phyloP scores from a whole-genome alignment of 2,113 vertebrate genomes.

The Regulus satrapa region DNA sequence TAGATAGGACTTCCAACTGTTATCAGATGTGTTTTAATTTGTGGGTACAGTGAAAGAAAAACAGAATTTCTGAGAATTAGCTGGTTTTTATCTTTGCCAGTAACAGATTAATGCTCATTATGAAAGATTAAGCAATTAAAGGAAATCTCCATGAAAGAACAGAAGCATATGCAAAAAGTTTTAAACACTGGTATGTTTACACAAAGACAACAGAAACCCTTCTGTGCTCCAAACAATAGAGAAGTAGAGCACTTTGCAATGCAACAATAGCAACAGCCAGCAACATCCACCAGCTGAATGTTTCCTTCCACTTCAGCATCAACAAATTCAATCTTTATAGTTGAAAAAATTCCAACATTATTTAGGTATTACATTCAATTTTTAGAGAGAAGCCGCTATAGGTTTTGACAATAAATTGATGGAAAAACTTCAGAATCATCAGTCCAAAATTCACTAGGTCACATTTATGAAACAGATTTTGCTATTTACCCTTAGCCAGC shows the following conservation, averaged over 20 bases:
- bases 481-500: neutral
- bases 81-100: constrained; percentile 14
- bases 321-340: neutral
- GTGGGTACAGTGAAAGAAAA: neutral
- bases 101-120: constrained; percentile 20
- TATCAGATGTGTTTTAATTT: neutral
- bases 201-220: neutral
- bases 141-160: neutral
- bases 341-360: neutral
- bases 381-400: neutral
- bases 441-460: neutral
- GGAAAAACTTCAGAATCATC: neutral
- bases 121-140: constrained; percentile 15
- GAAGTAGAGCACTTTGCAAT: neutral
- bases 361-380: neutral
- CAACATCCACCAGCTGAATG: neutral
- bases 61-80: constrained; percentile 25
- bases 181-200: neutral
- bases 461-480: neutral
- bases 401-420: neutral
- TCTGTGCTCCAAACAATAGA: neutral
- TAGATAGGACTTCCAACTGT: neutral
- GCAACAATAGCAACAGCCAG: neutral
- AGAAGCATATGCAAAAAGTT: neutral
- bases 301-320: neutral